Conservation (phyloP, 1,140 invertebrate species). For the Bombus sibiricus region DNA sequence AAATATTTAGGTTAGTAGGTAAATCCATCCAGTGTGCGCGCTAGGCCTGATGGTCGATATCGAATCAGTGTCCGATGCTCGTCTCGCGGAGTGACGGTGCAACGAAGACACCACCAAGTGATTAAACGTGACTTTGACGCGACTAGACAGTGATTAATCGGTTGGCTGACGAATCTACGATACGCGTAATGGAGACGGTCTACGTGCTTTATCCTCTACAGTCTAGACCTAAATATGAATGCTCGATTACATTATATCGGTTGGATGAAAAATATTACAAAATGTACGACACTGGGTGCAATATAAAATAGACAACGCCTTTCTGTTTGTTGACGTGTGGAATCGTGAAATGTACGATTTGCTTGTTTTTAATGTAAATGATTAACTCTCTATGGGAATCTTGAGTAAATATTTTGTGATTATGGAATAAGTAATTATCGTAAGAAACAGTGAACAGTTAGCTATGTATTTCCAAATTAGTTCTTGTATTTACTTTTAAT, state of each 20-base stretch:
- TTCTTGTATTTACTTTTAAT: too few relatives aligned
- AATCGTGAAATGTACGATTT: background rate
- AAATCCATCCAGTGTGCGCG: background rate
- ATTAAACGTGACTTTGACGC: slow-evolving; percentile 37
- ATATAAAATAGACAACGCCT: background rate
- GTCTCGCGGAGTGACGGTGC: slow-evolving; percentile 6
- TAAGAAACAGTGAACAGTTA: too few relatives aligned
- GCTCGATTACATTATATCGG: too few relatives aligned
- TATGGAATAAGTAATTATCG: too few relatives aligned
- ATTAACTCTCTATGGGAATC: too few relatives aligned
- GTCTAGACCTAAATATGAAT: background rate
- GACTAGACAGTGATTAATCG: slow-evolving; percentile 48
- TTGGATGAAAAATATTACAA: background rate
- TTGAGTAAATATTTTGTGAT: too few relatives aligned
- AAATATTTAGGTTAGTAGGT: slow-evolving; percentile 33
- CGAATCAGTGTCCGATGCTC: slow-evolving; percentile 29
- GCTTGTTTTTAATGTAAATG: too few relatives aligned
- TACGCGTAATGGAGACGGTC: slow-evolving; percentile 20
- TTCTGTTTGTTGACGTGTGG: background rate
- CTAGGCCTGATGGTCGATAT: slow-evolving; percentile 5
- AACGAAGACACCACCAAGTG: background rate
- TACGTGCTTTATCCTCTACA: background rate
- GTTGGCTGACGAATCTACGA: background rate
- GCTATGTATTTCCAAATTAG: too few relatives aligned
- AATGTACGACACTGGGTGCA: background rate